A percentile compares a stretch with the other conserved stretches of the same genome.
Evolutionary conservation across 1,140 invertebrate genomes (phyloP).

Genomic region (Acromyrmex echinatior): DNA sequence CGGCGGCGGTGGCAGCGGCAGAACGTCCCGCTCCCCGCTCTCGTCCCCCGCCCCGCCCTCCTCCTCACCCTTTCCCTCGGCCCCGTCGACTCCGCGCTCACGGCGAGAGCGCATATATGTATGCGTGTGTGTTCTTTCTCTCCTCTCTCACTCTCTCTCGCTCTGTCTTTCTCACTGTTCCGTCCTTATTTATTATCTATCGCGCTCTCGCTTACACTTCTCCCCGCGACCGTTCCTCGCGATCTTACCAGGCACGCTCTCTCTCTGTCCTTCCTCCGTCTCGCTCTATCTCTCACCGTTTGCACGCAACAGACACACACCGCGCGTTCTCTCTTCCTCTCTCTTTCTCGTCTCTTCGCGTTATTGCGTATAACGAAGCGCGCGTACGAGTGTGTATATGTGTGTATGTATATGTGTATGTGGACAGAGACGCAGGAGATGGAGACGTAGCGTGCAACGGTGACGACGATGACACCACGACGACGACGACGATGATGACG

Average conservation of each 20-base stretch:
- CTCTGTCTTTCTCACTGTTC: background rate
- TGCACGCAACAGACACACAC: constrained; percentile 16
- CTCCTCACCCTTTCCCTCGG: constrained; percentile 30
- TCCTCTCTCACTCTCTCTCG: constrained; percentile 11
- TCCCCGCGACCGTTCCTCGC: constrained; percentile 36
- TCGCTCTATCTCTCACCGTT: constrained; percentile 60
- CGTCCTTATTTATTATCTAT: constrained; percentile 57
- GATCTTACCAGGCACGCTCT: constrained; percentile 53
- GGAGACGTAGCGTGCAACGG: background rate
- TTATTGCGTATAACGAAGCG: constrained; percentile 69
- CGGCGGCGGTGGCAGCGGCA: constrained; percentile 35
- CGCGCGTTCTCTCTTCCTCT: constrained; percentile 37
- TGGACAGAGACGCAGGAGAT: constrained; percentile 27
- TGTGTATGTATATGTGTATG: constrained; percentile 44
- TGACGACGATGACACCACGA: constrained; percentile 2
- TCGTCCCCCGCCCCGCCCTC: constrained; percentile 16
- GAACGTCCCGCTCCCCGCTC: constrained; percentile 70
- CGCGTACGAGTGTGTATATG: constrained; percentile 45
- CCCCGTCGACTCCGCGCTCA: constrained; percentile 50
- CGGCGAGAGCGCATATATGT: constrained; percentile 61
- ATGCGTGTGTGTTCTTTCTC: constrained; percentile 66
- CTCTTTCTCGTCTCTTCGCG: constrained; percentile 52
- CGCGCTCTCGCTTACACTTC: constrained; percentile 38
- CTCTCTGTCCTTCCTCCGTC: constrained; percentile 53
- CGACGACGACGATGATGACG: background rate